These are phyloP conservation scores for Anas bahamensis DNA, from an alignment of 2,797 vertebrate species.

Conservation along the genomic window DNA sequence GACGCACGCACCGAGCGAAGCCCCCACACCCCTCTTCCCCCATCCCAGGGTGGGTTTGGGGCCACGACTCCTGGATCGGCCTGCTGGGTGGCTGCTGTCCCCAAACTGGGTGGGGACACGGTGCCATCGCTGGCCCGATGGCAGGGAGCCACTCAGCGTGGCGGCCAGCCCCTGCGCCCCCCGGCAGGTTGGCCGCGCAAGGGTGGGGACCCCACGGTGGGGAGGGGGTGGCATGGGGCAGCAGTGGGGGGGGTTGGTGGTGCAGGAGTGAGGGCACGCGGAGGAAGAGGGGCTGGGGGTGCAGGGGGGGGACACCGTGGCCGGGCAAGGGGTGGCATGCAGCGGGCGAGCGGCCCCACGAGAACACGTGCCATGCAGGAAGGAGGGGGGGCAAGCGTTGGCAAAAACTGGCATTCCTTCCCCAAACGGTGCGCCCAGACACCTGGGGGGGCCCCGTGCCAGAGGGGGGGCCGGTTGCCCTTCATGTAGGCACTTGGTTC, in stretches of 20 bases:
- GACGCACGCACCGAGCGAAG: neutral
- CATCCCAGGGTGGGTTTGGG: neutral
- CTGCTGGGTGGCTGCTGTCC: neutral
- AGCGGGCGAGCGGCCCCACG: neutral
- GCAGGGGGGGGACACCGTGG: neutral
- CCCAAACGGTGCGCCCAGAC: neutral
- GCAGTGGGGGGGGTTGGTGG: neutral
- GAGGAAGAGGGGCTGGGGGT: neutral
- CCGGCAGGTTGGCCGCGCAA: neutral
- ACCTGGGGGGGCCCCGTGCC: neutral
- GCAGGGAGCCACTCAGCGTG: neutral
- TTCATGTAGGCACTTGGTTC: conserved; percentile 66
- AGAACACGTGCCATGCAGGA: conserved; percentile 45
- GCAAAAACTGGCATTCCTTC: conserved; percentile 34
- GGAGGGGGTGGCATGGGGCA: neutral
- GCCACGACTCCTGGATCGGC: neutral
- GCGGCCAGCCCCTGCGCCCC: neutral
- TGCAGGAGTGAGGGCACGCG: neutral
- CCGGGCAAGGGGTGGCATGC: conserved; percentile 14
- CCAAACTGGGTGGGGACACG: accelerated
- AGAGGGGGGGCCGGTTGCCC: neutral
- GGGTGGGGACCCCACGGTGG: neutral
- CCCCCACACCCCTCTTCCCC: neutral
- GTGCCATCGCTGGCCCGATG: neutral
- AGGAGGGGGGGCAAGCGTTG: neutral